These are phyloP conservation scores for Pyrgilauda ruficollis DNA, from an alignment of 2,113 vertebrate species.

Conservation along the genomic window DNA sequence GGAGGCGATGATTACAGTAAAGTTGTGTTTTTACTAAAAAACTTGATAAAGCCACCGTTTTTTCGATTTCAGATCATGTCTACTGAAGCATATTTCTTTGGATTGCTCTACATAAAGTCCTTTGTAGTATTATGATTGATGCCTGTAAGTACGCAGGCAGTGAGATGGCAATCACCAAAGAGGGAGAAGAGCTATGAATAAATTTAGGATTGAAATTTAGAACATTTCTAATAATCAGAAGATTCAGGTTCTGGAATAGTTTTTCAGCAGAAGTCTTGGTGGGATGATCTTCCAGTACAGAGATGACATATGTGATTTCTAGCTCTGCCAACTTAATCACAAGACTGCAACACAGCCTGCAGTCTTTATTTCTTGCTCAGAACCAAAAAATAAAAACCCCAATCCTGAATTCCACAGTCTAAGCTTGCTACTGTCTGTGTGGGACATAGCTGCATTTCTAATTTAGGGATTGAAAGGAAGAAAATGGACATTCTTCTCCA, in stretches of 20 bases:
- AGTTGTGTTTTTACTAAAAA: not conserved
- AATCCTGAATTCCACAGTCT: not conserved
- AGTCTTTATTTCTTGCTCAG: not conserved
- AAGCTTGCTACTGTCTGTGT: not conserved
- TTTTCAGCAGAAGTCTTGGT: not conserved
- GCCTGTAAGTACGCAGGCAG: not conserved
- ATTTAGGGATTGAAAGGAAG: not conserved
- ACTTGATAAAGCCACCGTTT: not conserved
- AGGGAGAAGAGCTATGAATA: constrained; percentile 36
- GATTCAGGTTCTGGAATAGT: not conserved
- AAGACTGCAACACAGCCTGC: not conserved
- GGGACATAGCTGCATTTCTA: not conserved
- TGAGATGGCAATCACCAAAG: not conserved
- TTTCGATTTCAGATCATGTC: constrained; percentile 3
- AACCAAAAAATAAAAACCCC: not conserved
- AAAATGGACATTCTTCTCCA: not conserved
- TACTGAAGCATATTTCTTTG: not conserved
- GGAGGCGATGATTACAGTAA: not conserved
- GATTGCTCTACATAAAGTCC: not conserved
- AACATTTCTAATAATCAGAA: constrained; percentile 16
- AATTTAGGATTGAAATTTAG: constrained; percentile 17
- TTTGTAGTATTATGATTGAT: constrained; percentile 36
- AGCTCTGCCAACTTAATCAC: not conserved
- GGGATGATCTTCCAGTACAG: not conserved
- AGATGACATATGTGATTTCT: constrained; percentile 15